phyloP scores from a whole-genome alignment of 2,113 vertebrate species.

The Panthera uncia region DNA sequence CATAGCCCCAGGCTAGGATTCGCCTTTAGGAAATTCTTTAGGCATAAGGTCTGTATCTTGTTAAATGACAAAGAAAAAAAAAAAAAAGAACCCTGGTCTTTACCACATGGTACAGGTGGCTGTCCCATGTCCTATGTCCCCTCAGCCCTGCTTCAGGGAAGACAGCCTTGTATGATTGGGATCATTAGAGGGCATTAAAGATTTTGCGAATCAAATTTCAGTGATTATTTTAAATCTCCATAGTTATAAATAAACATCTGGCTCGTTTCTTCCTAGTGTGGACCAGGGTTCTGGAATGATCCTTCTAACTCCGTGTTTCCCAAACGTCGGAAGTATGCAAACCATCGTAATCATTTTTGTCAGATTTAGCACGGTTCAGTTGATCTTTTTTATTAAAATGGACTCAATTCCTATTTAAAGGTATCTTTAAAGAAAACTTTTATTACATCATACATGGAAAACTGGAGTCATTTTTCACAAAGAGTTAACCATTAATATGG shows the following conservation, averaged over 20 bases:
- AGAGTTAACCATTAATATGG: background rate
- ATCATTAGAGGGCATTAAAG: background rate
- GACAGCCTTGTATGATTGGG: background rate
- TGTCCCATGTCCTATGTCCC: rapidly evolving
- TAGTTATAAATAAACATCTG: background rate
- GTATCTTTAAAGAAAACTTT: background rate
- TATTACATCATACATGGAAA: background rate
- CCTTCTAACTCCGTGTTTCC: conserved; percentile 50
- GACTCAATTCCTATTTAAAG: background rate
- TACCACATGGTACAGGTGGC: background rate
- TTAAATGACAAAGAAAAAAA: background rate
- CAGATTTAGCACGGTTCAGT: background rate
- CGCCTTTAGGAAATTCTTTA: conserved; percentile 92
- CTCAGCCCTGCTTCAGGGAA: background rate
- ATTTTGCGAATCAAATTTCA: background rate
- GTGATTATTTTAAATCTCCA: background rate
- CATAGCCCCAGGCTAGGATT: conserved; percentile 85
- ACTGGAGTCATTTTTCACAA: background rate
- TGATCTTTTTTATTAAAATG: background rate
- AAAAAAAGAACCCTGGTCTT: conserved; percentile 78
- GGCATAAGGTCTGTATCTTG: conserved; percentile 91
- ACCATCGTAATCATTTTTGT: background rate
- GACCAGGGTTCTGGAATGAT: conserved; percentile 78
- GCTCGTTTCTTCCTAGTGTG: background rate
- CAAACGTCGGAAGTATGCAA: background rate